Evolutionary conservation across 1,140 invertebrate genomes (phyloP).

Genomic region (Neodiprion pinetum): DNA sequence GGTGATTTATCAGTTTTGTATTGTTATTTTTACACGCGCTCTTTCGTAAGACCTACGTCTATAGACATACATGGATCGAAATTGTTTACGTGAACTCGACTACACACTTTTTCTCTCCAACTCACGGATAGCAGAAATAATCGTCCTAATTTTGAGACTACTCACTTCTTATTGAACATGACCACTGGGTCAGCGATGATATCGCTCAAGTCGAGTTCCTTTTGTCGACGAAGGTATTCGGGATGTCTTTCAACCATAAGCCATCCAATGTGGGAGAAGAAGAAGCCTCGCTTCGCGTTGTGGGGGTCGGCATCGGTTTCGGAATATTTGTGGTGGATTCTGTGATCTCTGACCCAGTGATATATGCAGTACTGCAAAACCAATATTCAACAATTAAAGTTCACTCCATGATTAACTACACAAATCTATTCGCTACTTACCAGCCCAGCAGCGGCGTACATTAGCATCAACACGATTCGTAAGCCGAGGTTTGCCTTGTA

Average conservation of each 20-base stretch:
- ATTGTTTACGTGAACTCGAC: too few relatives aligned
- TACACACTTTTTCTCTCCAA: too few relatives aligned
- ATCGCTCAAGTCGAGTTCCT: slow-evolving; percentile 72
- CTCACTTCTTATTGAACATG: background rate
- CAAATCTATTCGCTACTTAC: slow-evolving; percentile 52
- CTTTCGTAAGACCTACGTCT: too few relatives aligned
- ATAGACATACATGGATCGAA: too few relatives aligned
- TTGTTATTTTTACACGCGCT: too few relatives aligned
- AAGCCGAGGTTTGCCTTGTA: slow-evolving; percentile 83
- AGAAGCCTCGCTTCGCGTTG: slow-evolving; percentile 71
- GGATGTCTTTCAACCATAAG: slow-evolving; percentile 70
- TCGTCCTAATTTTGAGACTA: too few relatives aligned
- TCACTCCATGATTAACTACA: background rate
- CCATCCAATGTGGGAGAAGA: slow-evolving; percentile 75
- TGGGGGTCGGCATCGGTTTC: slow-evolving; percentile 74
- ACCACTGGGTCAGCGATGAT: slow-evolving; percentile 74
- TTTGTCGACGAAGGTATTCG: slow-evolving; percentile 61
- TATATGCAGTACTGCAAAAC: slow-evolving; percentile 42
- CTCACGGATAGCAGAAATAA: too few relatives aligned
- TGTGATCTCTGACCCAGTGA: slow-evolving; percentile 67
- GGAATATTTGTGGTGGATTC: slow-evolving; percentile 72
- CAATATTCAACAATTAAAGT: background rate
- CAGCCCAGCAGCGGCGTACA: slow-evolving; percentile 77
- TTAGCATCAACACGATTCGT: slow-evolving; percentile 71
- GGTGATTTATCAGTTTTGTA: too few relatives aligned